Percentiles rank a stretch among this genome's conserved stretches.
These are phyloP conservation scores for Jacana jacana DNA, from an alignment of 2,113 vertebrate species.

Conservation along the genomic window DNA sequence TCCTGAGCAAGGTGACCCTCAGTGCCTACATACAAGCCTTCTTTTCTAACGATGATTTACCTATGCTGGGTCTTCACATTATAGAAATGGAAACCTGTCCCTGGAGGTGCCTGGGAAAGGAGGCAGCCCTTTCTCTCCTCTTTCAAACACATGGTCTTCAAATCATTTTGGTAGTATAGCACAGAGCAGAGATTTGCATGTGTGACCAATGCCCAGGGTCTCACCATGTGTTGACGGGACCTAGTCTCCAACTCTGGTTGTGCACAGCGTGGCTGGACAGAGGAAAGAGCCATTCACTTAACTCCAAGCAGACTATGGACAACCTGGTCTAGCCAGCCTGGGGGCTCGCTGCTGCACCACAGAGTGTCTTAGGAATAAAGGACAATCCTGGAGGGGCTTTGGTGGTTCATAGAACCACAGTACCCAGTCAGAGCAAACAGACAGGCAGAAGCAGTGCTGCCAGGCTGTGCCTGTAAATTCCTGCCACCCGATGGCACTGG, in stretches of 20 bases:
- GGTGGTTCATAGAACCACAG: not conserved
- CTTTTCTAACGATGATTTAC: not conserved
- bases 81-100: not conserved
- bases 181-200: not conserved
- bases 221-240: not conserved
- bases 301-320: not conserved
- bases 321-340: not conserved
- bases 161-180: not conserved
- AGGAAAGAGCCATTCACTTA: not conserved
- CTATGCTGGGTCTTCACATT: not conserved
- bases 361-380: not conserved
- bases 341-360: not conserved
- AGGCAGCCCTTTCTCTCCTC: not conserved
- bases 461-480: not conserved
- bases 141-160: not conserved
- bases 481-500: not conserved
- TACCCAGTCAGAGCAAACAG: accelerated
- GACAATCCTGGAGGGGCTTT: not conserved
- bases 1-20: not conserved
- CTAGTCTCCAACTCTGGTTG: not conserved
- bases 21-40: not conserved
- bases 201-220: no score
- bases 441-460: not conserved
- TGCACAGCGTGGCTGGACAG: accelerated
- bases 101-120: not conserved